Base-by-base conservation (phyloP, 1,140 invertebrate genomes). In the Planococcus citri region DNA sequence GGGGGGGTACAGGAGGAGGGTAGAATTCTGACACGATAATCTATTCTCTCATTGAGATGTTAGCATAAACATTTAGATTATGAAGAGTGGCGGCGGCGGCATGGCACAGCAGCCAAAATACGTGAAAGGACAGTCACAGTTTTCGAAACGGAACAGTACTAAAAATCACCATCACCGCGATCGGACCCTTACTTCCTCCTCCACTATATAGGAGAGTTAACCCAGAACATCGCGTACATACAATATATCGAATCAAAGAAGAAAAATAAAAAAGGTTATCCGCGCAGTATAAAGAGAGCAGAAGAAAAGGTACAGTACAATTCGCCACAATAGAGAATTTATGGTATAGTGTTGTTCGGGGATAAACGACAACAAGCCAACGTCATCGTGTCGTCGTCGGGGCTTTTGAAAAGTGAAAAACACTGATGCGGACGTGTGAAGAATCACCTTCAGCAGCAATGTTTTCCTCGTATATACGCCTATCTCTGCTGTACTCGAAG, bases 1-100 rank as follows among this genome's bases (percentile, higher is more conserved):
- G 22, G 60, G 20, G 3, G 22, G 22, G 22, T 4, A 64, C 22
- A 25, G 12, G 20, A 25, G 4, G 60, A 25, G 60, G 60, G 22
- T 58, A 58, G 51, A 27, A 25, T 27, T 64, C 60, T 64, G 60
- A 64, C 60, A 64, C 60, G 60, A 25, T 64, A 64, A 64, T 64
- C 60, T 64, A 64, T 64, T 64, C 60, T 64, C 24, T 64, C 60
- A 64, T 64, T 64, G 60, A 64, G 60, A 64, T 20, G 60, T 64
- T 64, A 64, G 60, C 60, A 64, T 64, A 64, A 64, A 64, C 60
- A 64, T 64, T 64, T 64, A 64, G 24, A 64, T 64, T 64, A 64
- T 64, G 60, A 64, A 64, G 10, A 25, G 60, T 25, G n/a, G n/a
- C n/a, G n/a, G n/a, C n/a, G n/a, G n/a, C n/a, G n/a, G n/a, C n/a